Evolutionary conservation across 2,888 invertebrate species (phyloP).

Genomic region (Cylindroiulus punctatus): DNA sequence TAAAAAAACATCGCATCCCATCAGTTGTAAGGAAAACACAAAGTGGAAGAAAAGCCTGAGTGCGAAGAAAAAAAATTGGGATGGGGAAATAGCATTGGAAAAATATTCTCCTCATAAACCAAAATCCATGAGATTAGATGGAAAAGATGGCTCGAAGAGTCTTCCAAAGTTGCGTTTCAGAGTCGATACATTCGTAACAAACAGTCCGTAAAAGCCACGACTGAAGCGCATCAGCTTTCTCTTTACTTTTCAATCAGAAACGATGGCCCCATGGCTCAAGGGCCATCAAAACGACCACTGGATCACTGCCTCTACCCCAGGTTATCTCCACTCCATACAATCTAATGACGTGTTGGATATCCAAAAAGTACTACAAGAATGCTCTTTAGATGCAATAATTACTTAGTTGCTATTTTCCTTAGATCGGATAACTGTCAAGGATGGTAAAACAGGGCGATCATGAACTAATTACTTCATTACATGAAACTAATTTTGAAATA

Average conservation of each 20-base stretch:
- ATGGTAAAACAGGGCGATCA: no score
- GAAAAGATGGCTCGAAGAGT: not conserved
- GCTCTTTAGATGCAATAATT: no score
- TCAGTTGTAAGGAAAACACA: not conserved
- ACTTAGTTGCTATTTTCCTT: no score
- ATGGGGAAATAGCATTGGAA: constrained; percentile 8
- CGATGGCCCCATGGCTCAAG: not conserved
- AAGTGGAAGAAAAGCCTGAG: constrained; percentile 1
- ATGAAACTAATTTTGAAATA: no score
- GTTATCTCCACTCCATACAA: not conserved
- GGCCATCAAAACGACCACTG: not conserved
- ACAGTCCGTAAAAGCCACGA: constrained; percentile 8
- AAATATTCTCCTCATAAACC: constrained; percentile 18
- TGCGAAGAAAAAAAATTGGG: not conserved
- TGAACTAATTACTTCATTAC: no score
- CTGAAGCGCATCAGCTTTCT: constrained; percentile 17
- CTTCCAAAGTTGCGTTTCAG: constrained; percentile 1
- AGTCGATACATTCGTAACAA: not conserved
- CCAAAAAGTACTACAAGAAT: no score
- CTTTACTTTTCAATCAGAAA: constrained; percentile 18
- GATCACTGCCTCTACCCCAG: not conserved
- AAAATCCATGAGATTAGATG: constrained; percentile 18
- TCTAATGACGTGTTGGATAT: not conserved
- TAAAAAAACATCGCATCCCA: not conserved
- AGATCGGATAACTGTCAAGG: no score